Conservation (phyloP, 2,888 invertebrate species). For the Agelastica alni region DNA sequence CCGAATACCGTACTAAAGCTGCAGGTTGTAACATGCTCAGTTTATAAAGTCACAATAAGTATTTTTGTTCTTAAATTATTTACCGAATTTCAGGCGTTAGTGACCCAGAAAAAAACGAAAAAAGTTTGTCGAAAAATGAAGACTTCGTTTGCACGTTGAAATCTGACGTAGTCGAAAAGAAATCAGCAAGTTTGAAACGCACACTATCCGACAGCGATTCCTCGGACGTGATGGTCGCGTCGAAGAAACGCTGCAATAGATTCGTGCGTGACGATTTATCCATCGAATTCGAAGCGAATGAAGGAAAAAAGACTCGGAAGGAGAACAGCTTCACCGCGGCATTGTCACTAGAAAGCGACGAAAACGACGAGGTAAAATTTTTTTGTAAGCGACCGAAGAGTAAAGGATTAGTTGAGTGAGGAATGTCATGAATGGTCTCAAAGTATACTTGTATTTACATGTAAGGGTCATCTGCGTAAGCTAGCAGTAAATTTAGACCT, state of each 20-base stretch:
- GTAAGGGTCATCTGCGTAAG: too few relatives aligned
- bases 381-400: too few relatives aligned
- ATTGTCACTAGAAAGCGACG: conserved; percentile 24
- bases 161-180: neutral
- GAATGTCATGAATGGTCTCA: too few relatives aligned
- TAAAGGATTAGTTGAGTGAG: conserved; percentile 35
- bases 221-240: conserved; percentile 24
- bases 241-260: conserved; percentile 39
- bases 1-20: too few relatives aligned
- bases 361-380: conserved; percentile 35
- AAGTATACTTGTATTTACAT: too few relatives aligned
- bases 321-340: neutral
- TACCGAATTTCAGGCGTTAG: too few relatives aligned
- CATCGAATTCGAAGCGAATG: conserved; percentile 40
- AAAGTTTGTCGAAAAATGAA: too few relatives aligned
- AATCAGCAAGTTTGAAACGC: conserved; percentile 28
- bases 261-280: conserved; percentile 45
- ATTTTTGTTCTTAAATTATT: too few relatives aligned
- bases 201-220: conserved; percentile 32
- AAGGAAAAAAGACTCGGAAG: conserved; percentile 20
- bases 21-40: too few relatives aligned
- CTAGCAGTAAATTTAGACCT: too few relatives aligned
- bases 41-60: too few relatives aligned
- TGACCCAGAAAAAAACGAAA: too few relatives aligned
- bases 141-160: conserved; percentile 21